Base-by-base conservation (phyloP, 2,113 vertebrate genomes). In the Microtus pennsylvanicus region DNA sequence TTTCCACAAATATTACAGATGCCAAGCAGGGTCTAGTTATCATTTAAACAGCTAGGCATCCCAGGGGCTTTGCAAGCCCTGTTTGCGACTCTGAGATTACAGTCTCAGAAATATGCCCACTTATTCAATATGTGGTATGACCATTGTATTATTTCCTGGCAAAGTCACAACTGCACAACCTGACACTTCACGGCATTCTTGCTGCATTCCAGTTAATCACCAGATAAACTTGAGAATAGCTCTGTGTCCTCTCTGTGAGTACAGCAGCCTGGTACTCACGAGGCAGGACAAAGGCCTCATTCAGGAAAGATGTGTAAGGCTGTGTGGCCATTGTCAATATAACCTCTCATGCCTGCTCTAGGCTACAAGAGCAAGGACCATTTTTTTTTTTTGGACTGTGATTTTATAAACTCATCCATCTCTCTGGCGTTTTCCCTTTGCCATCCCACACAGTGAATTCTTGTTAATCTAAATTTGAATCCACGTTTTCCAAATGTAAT, bases 381-480 rank as follows among this genome's bases (percentile, higher is more conserved):
- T 10, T 21, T 76, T 81, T 72, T 72, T 47, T 47, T 47, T 47
- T 47, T n/a, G 11, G 7, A 75, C 7, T 7, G 19, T 76, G 45
- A 58, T 78, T 69, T 90, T 87, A 75, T 33, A 76, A 85, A 38
- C 26, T 58, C 42, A 55, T 24, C 63, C 30, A 0, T 83, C 47
- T 76, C 21, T 4, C 13, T 63, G 72, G 5, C 5, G 33, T 21
- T 26, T 69, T 87, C 2, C 74, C 30, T 52, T 22, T 22, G 87
- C 70, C 24, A 17, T 65, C 14, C 30, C 4, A 21, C 47, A 74
- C 16, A 28, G 47, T 45, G 72, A 89, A 90, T 22, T 22, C 87
- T 90, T 45, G 55, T 42, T 94, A 81, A 55, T 52, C 47, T 89
- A 50, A 91, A 89, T 89, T 22, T 90, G 65, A 96, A 52, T 94